These are phyloP conservation scores for Phymorhynchus buccinoides DNA, from an alignment of 1,140 invertebrate genomes.

Conservation along the genomic window DNA sequence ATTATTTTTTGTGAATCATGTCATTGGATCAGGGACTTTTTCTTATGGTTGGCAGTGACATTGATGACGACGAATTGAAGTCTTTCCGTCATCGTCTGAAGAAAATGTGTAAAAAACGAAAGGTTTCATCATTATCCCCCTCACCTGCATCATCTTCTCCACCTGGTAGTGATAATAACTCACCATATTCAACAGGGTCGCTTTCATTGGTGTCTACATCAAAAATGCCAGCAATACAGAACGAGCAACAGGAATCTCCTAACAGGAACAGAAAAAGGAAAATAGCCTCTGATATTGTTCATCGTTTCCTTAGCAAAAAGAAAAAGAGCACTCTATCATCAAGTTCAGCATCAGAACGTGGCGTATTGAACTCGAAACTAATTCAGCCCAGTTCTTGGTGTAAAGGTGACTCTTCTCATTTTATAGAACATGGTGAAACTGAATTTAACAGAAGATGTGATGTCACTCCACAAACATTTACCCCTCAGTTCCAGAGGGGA, in stretches of 20 bases:
- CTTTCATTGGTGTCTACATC: background rate
- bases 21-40: background rate
- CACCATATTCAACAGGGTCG: background rate
- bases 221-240: background rate
- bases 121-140: background rate
- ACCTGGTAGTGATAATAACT: background rate
- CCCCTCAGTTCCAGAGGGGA: background rate
- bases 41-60: slow-evolving; percentile 20
- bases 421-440: background rate
- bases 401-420: background rate
- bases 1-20: background rate
- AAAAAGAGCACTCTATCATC: background rate
- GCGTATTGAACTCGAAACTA: too few relatives aligned
- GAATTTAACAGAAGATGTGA: background rate
- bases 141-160: background rate
- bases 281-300: too few relatives aligned
- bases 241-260: too few relatives aligned
- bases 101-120: background rate
- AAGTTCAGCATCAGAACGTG: background rate
- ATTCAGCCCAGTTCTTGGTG: background rate
- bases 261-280: background rate
- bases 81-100: background rate
- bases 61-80: slow-evolving; percentile 16
- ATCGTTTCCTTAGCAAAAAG: background rate
- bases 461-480: background rate